Conservation (phyloP, 2,888 invertebrate species). For the Hoplodrina blanda region DNA sequence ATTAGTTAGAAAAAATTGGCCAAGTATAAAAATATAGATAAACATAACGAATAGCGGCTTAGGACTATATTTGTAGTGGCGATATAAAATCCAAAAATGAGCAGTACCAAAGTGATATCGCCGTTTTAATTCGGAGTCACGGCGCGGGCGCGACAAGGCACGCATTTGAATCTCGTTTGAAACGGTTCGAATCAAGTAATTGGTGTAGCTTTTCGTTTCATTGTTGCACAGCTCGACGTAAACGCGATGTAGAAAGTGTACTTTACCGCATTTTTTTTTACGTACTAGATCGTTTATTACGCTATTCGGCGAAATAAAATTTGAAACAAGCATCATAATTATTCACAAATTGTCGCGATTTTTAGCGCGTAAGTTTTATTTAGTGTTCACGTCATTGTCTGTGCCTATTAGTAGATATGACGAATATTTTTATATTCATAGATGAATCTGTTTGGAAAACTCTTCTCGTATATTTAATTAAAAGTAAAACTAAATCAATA, state of each 20-base stretch:
- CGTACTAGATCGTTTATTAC: constrained; percentile 46
- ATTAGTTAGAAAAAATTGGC: constrained; percentile 15
- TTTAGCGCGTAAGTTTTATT: constrained; percentile 22
- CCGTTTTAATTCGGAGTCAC: constrained; percentile 49
- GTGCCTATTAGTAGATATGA: constrained; percentile 21
- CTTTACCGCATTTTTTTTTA: constrained; percentile 61
- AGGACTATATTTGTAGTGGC: constrained; percentile 43
- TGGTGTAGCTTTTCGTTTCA: constrained; percentile 67
- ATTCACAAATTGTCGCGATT: constrained; percentile 20
- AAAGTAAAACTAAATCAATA: background rate
- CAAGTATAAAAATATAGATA: constrained; percentile 2
- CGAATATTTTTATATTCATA: constrained; percentile 3
- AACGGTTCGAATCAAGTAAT: constrained; percentile 65
- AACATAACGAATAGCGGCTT: constrained; percentile 33
- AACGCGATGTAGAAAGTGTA: constrained; percentile 75
- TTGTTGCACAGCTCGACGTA: constrained; percentile 62
- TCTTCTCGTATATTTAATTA: background rate
- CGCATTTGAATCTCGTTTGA: constrained; percentile 65
- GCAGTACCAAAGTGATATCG: constrained; percentile 52
- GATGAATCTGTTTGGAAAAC: background rate
- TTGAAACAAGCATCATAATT: constrained; percentile 19
- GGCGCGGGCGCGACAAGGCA: constrained; percentile 44
- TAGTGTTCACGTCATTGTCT: constrained; percentile 28
- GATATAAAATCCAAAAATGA: constrained; percentile 31
- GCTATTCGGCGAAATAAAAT: constrained; percentile 31